Evolutionary conservation across 2,113 vertebrate species (phyloP).

Genomic region (Crotalus tigris): DNA sequence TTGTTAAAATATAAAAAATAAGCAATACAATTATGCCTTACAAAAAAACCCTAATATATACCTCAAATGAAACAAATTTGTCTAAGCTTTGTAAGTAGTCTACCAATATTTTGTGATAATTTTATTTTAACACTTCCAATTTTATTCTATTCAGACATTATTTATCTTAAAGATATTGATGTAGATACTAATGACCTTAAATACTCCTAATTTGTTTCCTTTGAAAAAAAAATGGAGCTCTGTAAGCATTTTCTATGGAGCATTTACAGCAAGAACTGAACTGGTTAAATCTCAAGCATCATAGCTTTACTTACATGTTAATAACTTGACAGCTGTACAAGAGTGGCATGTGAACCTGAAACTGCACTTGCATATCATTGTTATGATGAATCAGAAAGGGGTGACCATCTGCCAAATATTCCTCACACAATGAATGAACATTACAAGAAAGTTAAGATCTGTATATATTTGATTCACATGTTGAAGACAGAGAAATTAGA

Average conservation of each 20-base stretch:
- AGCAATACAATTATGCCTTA: neutral
- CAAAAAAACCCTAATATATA: neutral
- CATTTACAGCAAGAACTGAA: neutral
- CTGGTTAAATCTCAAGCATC: neutral
- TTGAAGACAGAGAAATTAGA: neutral
- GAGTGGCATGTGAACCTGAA: neutral
- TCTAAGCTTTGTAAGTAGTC: neutral
- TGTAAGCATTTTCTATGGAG: neutral
- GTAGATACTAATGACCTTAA: neutral
- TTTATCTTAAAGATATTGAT: neutral
- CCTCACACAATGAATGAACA: neutral
- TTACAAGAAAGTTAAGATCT: neutral
- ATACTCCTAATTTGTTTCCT: neutral
- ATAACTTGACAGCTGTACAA: neutral
- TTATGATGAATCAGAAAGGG: neutral
- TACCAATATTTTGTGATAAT: neutral
- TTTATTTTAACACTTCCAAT: neutral
- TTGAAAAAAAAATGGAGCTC: neutral
- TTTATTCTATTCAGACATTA: neutral
- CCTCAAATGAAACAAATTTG: neutral
- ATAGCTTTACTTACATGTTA: neutral
- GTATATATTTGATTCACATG: neutral
- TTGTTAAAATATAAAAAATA: neutral
- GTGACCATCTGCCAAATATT: neutral
- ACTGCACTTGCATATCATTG: neutral